Evolutionary conservation across 2,888 invertebrate species (phyloP).

Genomic region (Apodemia hepburni): DNA sequence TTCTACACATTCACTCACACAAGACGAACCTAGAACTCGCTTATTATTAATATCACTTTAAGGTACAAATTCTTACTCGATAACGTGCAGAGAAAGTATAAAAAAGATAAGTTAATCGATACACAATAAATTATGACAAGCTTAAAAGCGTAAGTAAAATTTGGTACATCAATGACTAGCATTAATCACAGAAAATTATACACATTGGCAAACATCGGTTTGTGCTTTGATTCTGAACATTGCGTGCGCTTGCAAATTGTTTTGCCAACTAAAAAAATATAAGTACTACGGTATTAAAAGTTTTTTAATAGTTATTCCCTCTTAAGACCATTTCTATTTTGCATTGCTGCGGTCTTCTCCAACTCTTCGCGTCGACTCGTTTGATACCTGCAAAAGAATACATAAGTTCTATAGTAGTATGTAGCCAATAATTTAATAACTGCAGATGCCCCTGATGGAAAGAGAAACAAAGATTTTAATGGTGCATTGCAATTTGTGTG

Average conservation of each 20-base stretch:
- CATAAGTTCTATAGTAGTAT: slow-evolving; percentile 3
- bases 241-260: slow-evolving; percentile 15
- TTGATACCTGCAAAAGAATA: slow-evolving; percentile 66
- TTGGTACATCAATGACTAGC: slow-evolving; percentile 42
- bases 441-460: too few species aligned
- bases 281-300: slow-evolving; percentile 15
- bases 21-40: slow-evolving; percentile 68
- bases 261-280: slow-evolving; percentile 16
- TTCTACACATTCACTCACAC: slow-evolving; percentile 49
- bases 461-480: too few species aligned
- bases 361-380: slow-evolving; percentile 76
- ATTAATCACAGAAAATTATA: slow-evolving; percentile 43
- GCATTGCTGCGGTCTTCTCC: slow-evolving; percentile 61
- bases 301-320: slow-evolving; percentile 65
- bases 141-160: slow-evolving; percentile 14
- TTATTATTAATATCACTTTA: slow-evolving; percentile 78
- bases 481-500: too few species aligned
- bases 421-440: too few species aligned
- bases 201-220: slow-evolving; percentile 7
- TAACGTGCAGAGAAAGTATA: slow-evolving; percentile 19
- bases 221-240: slow-evolving; percentile 7
- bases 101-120: slow-evolving; percentile 17
- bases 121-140: slow-evolving; percentile 23
- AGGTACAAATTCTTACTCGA: slow-evolving; percentile 46
- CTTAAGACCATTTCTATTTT: slow-evolving; percentile 82